Evolutionary conservation across 92 coral and sea anemone species (phyloP), one percentile per base, ranked within the genome.

Genomic region (Epizoanthus scotinus): DNA sequence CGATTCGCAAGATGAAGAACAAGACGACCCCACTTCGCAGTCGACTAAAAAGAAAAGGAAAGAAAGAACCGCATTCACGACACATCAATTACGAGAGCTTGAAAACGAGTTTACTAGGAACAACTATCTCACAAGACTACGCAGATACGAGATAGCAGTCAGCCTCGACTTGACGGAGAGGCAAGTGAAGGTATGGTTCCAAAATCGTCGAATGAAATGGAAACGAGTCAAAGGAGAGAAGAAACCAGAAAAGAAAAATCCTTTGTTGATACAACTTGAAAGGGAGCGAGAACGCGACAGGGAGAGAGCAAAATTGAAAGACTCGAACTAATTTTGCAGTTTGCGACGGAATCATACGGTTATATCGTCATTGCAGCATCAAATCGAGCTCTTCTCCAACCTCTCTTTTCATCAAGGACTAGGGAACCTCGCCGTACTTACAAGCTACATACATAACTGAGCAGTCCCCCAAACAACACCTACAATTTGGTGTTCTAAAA

Each of bases 151-250:
- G 88, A 95, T 95, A 56, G 98, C 98, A 7, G 98, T 95, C 52
- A 92, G 94, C 79, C 87, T 95, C 91, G 98, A 95, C 89, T 87
- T 95, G 77, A 90, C 98, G 21, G 98, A 95, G 67, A 87, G 98
- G 68, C 98, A 94, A 68, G 98, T 94, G 56, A 94, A 94, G 68
- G 98, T 94, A 20, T 94, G 98, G 98, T 94, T 94, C 67, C 98
- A 94, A 81, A 95, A 95, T 67, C 87, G 98, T 24, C 84, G 98
- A 63, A 95, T 95, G 98, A 95, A 95, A 63, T 95, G 98, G 98
- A 95, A 95, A 78, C 84, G 98, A 73, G 98, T 95, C 2, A 95
- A 95, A 78, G 98, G 97, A 42, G 97, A 94, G 82, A 95, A 91
- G 67, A 95, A 95, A 73, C 98, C 98, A 13, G 98, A 95, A 86